Evolutionary conservation across 1,140 invertebrate species (phyloP), one percentile per base, ranked within the genome.

Genomic region (Lasioglossum albipes): DNA sequence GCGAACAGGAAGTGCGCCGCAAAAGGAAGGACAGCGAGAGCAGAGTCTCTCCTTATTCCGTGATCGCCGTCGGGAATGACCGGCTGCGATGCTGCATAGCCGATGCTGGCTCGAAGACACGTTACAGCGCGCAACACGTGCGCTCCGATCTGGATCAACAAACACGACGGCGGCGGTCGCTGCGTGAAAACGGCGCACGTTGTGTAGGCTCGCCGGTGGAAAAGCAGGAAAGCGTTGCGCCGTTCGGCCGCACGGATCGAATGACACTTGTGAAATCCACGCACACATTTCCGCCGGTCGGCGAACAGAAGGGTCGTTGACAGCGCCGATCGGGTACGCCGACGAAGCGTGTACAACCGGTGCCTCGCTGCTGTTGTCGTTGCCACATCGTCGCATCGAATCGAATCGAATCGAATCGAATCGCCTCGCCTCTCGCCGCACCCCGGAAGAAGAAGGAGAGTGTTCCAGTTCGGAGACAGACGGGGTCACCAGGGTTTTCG

Each of bases 201-300:
- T 65, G 27, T 5, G 36, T 36, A 36, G 36, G 36, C 66, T 54
- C 45, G 16, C 57, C 36, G 16, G 16, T 57, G 66, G 22, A 12
- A 45, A 64, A 7, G 13, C 20, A 42, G 67, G 65, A 79, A 79
- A 84, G 41, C 69, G 61, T 16, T 7, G 42, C 12, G 52, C 2
- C 20, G 0, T 4, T 12, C 3, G 20, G 9, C 18, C 18, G 7
- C 70, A 66, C 67, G 68, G 49, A n/a, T 45, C n/a, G 74, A 85
- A 72, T 75, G 83, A 85, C 83, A 85, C 69, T 85, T 79, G 79
- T 78, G 75, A 85, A 85, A 85, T 78, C 70, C 22, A 54, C 75
- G 49, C 70, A n/a, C 69, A 78, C 79, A 71, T 66, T 84, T 82
- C 77, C 79, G 73, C 82, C 41, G 57, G 81, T 62, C 45, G 69